phyloP scores from a whole-genome alignment of 2,797 vertebrate genomes.

The Neosalanx taihuensis region DNA sequence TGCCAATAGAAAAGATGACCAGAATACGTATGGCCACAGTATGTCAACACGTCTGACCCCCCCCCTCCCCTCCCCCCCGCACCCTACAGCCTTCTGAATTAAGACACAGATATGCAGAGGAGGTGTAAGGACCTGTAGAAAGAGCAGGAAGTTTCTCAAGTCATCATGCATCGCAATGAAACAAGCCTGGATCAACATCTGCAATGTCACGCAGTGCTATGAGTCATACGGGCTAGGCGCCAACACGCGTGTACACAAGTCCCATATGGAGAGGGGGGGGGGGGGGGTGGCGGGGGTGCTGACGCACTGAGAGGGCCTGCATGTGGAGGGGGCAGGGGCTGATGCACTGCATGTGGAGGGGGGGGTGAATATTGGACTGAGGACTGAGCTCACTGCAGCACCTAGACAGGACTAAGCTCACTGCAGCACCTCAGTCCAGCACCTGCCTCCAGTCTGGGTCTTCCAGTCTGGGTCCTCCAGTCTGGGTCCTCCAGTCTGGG shows the following conservation, averaged over 20 bases:
- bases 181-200: conserved; percentile 10
- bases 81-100: neutral
- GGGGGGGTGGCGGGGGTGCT: neutral
- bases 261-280: neutral
- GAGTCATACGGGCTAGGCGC: conserved; percentile 6
- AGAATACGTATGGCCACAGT: conserved; percentile 1
- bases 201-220: neutral
- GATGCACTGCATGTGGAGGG: too few species aligned
- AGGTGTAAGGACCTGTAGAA: neutral
- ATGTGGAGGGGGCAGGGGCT: neutral
- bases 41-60: too few species aligned
- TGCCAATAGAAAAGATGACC: conserved; percentile 34
- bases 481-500: too few species aligned
- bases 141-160: neutral
- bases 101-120: neutral
- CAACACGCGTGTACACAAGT: too few species aligned
- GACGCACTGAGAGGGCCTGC: neutral
- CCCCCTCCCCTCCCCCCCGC: too few species aligned
- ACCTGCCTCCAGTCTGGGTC: too few species aligned
- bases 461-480: too few species aligned
- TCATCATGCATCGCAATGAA: conserved; percentile 26
- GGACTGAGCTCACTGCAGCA: too few species aligned
- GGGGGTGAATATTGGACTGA: too few species aligned
- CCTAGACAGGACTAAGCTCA: too few species aligned
- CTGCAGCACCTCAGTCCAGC: too few species aligned